Evolutionary conservation across 2,113 vertebrate species (phyloP), one percentile per base, ranked within the genome.

Genomic region (Hippocampus abdominalis): DNA sequence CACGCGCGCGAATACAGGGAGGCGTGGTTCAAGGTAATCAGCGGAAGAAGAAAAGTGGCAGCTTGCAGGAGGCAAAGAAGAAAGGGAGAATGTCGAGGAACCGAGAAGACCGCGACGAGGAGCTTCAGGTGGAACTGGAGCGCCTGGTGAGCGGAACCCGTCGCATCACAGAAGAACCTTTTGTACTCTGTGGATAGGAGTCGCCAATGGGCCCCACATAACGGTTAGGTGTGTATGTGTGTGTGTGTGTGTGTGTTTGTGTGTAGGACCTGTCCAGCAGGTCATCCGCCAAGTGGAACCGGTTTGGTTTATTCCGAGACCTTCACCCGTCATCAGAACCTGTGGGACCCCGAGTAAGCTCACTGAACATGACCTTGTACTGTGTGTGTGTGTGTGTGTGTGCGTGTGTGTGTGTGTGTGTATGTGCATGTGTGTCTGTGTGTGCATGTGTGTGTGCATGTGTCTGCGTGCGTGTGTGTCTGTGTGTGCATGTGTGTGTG

Each of bases 271-370:
- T 89, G 21, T 81, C 81, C 23, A 75, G 64, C 40, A 40, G 76
- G 0, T 54, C 83, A 3, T 67, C 77, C 20, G 77, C 67, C 53
- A n/a, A 61, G 5, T 13, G 86, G 84, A 20, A 89, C 89, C 0
- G 89, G 89, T 60, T 76, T 90, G 11, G 84, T 89, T 46, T 88
- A 79, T 66, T 81, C 81, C 0, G 83, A 88, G 59, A 48, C 72
- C 59, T 90, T 90, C 74, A 84, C 77, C 15, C 83, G 11, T 16
- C 87, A 88, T 11, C 66, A 70, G 71, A 89, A 85, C 68, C 71
- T 83, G 12, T 86, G 86, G 87, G 87, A 87, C 0, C 18, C 62
- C 20, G 86, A 83, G 89, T 85, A 59, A 46, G 36, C 18, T 42
- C 66, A 72, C 23, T 46, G n/a, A 13, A 2, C 21, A 46, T n/a